phyloP scores from a whole-genome alignment of 2,888 invertebrate genomes.

The Erebia epiphron region DNA sequence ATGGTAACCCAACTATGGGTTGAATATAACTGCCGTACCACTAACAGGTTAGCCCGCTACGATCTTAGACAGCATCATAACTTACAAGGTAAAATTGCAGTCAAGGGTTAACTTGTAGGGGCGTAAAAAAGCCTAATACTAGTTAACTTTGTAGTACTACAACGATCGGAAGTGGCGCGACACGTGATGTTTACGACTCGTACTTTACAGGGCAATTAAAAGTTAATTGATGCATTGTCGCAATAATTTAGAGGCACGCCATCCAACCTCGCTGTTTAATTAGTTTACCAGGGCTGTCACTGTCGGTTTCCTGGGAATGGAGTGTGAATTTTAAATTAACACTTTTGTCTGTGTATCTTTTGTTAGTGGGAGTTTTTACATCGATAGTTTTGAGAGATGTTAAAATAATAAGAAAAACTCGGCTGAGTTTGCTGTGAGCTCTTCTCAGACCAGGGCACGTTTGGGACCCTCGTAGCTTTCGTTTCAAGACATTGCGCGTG shows the following conservation, averaged over 20 bases:
- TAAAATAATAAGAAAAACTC: too few species aligned
- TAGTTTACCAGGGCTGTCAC: conserved; percentile 41
- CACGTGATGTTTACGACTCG: conserved; percentile 37
- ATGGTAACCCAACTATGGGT: too few species aligned
- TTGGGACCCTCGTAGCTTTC: too few species aligned
- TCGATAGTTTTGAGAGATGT: too few species aligned
- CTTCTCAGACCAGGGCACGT: too few species aligned
- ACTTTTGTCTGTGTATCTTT: conserved; percentile 3
- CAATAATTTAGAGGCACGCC: conserved; percentile 49
- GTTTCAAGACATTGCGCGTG: too few species aligned
- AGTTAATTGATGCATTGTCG: conserved; percentile 52
- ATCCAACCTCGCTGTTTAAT: conserved; percentile 48
- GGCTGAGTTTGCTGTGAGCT: too few species aligned
- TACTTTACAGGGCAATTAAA: conserved; percentile 46
- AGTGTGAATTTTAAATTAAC: background rate
- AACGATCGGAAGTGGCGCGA: conserved; percentile 16
- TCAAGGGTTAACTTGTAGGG: too few species aligned
- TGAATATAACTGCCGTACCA: too few species aligned
- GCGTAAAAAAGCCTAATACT: background rate
- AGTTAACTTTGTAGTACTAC: conserved; percentile 16
- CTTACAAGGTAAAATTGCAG: too few species aligned
- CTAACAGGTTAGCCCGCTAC: too few species aligned
- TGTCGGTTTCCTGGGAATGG: background rate
- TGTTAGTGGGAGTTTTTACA: background rate
- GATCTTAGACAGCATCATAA: too few species aligned